Evolutionary conservation across 1,140 invertebrate species (phyloP).

Genomic region (Homarus americanus): DNA sequence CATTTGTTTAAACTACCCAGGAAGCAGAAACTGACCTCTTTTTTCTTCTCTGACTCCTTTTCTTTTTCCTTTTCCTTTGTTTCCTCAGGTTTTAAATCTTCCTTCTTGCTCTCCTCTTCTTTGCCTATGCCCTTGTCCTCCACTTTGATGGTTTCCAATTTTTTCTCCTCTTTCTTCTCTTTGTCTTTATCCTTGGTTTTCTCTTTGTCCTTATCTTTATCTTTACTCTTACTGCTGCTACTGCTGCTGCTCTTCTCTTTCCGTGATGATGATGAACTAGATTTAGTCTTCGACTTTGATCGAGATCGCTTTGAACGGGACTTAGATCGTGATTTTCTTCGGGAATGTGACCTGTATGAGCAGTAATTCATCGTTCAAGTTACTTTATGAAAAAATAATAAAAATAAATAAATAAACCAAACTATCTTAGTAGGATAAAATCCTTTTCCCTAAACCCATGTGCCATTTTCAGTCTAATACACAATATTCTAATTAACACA

Average conservation of each 20-base stretch:
- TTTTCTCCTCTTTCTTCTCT: slow-evolving; percentile 36
- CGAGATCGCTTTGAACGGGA: slow-evolving; percentile 58
- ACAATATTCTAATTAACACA: too few species aligned
- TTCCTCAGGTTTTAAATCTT: slow-evolving; percentile 12
- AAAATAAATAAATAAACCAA: too few species aligned
- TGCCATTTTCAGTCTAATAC: too few species aligned
- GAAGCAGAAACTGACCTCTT: slow-evolving; percentile 18
- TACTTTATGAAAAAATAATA: background rate
- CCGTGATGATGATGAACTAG: slow-evolving; percentile 11
- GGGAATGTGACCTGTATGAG: slow-evolving; percentile 16
- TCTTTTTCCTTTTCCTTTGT: slow-evolving; percentile 13
- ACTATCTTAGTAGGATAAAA: too few species aligned
- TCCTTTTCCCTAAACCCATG: too few species aligned
- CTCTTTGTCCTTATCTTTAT: slow-evolving; percentile 48
- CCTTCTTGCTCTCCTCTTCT: slow-evolving; percentile 15
- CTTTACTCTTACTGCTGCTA: slow-evolving; percentile 30
- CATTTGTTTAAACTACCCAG: too few species aligned
- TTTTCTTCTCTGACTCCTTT: slow-evolving; percentile 22
- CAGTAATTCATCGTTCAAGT: background rate
- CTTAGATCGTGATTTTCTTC: slow-evolving; percentile 43
- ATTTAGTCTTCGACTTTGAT: slow-evolving; percentile 57
- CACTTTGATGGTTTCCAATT: slow-evolving; percentile 22
- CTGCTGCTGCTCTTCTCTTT: slow-evolving; percentile 43
- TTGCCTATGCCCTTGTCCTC: background rate
- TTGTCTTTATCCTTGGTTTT: slow-evolving; percentile 52